Evolutionary conservation across 1,140 invertebrate genomes (phyloP).

Genomic region (Cotesia chilonis): DNA sequence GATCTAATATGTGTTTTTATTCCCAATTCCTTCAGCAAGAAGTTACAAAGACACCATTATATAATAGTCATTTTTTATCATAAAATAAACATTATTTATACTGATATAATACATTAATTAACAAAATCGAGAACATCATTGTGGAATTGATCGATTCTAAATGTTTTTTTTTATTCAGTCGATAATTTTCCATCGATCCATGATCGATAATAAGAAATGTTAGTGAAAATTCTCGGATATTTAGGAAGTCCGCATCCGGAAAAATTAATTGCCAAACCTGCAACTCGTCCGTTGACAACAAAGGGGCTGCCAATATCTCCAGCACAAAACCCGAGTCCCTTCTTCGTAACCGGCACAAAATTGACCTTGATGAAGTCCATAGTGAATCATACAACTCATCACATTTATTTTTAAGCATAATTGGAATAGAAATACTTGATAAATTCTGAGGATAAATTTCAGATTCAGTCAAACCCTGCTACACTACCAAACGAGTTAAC

Average conservation of each 20-base stretch:
- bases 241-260: constrained; percentile 64
- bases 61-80: no score
- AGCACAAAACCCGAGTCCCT: constrained; percentile 66
- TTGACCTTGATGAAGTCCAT: constrained; percentile 48
- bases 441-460: constrained; percentile 25
- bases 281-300: constrained; percentile 48
- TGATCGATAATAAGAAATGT: constrained; percentile 58
- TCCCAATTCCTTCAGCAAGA: no score
- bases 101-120: not conserved
- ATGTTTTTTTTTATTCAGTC: no score
- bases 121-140: no score
- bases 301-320: constrained; percentile 62
- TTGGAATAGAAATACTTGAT: constrained; percentile 44
- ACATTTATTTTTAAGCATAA: constrained; percentile 45
- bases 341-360: constrained; percentile 63
- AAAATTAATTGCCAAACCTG: constrained; percentile 70
- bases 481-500: constrained; percentile 48
- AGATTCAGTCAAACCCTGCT: constrained; percentile 54
- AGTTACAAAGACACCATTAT: no score
- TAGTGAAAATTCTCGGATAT: constrained; percentile 67
- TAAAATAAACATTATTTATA: no score
- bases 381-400: constrained; percentile 32
- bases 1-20: no score
- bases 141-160: no score
- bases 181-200: constrained; percentile 55